Conservation (phyloP, 2,888 invertebrate species). For the Hololepta plana region DNA sequence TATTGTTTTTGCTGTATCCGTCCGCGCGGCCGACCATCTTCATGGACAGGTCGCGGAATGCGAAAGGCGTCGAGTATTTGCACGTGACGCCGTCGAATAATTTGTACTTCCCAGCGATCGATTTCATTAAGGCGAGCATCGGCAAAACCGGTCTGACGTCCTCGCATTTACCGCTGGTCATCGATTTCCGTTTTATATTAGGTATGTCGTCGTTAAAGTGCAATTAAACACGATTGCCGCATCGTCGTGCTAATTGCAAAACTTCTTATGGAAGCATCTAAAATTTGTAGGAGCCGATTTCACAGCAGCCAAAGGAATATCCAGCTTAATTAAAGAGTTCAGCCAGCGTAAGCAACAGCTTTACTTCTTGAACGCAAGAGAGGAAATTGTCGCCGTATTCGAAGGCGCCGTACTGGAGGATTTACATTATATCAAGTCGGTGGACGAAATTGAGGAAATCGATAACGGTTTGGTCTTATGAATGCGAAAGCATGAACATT, state of each 20-base stretch:
- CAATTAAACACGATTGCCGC: no score
- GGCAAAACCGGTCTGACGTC: constrained; percentile 48
- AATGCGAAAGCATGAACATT: no score
- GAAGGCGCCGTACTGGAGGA: constrained; percentile 47
- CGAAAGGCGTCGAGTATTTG: constrained; percentile 50
- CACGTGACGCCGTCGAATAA: constrained; percentile 65
- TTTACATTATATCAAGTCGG: constrained; percentile 36
- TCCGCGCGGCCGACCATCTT: constrained; percentile 62
- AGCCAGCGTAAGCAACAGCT: constrained; percentile 51
- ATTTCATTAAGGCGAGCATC: constrained; percentile 64
- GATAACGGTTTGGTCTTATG: no score
- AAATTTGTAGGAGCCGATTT: constrained; percentile 52
- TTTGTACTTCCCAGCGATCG: constrained; percentile 64
- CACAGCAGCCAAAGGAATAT: constrained; percentile 72
- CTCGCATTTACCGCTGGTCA: constrained; percentile 54
- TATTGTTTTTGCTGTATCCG: constrained; percentile 60
- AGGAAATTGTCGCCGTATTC: constrained; percentile 48
- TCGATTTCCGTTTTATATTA: constrained; percentile 64
- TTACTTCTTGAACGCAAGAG: constrained; percentile 48
- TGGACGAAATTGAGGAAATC: constrained; percentile 39
- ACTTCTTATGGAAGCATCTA: constrained; percentile 2
- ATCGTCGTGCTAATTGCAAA: no score
- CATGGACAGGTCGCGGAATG: constrained; percentile 52
- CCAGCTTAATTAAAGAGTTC: constrained; percentile 55
- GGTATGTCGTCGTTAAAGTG: constrained; percentile 26